Evolutionary conservation across 2,113 vertebrate species (phyloP).

Genomic region (Orientallactaga bullata): DNA sequence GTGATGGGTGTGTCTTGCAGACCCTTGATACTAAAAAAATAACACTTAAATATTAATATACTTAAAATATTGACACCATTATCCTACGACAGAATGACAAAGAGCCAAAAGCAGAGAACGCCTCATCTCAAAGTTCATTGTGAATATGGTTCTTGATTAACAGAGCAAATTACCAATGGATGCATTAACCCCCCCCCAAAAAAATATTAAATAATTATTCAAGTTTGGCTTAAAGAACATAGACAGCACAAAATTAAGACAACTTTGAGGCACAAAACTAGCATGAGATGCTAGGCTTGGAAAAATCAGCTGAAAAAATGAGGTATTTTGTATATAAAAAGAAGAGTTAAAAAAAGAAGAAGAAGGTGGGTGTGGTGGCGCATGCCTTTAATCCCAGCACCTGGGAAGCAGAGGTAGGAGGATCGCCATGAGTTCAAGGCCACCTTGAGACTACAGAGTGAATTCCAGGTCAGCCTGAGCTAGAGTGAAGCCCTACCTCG

Average conservation of each 20-base stretch:
- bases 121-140: background rate
- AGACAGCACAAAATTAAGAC: background rate
- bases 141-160: background rate
- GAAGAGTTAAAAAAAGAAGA: no score
- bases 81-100: background rate
- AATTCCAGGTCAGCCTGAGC: no score
- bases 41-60: background rate
- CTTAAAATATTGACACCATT: background rate
- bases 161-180: background rate
- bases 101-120: background rate
- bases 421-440: no score
- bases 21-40: background rate
- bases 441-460: no score
- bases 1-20: background rate
- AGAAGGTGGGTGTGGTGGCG: no score
- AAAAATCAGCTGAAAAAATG: slow-evolving; percentile 15
- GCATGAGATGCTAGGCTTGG: background rate
- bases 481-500: no score
- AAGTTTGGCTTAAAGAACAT: background rate
- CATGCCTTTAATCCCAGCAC: no score
- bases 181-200: background rate
- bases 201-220: background rate
- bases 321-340: background rate
- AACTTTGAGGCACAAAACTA: background rate
- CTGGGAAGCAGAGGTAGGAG: no score